A percentile compares a stretch with the other conserved stretches of the same genome.
Evolutionary conservation across 2,113 vertebrate genomes (phyloP).

Genomic region (Dasyurus viverrinus): DNA sequence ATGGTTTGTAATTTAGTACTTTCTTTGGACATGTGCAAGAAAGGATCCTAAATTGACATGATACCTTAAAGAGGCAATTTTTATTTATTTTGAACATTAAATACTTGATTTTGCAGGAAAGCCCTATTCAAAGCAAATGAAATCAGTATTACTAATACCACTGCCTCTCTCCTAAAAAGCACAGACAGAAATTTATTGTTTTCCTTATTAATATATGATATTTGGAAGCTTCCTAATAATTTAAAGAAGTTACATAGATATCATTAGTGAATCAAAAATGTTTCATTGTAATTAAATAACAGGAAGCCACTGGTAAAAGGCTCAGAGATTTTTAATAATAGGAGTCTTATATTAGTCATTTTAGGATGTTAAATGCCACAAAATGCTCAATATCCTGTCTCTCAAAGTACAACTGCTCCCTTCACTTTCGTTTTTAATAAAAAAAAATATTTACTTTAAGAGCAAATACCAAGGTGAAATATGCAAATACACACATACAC

Average conservation of each 20-base stretch:
- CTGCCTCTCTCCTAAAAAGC: not conserved
- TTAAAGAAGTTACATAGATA: not conserved
- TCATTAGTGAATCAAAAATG: not conserved
- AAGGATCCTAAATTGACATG: not conserved
- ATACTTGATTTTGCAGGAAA: not conserved
- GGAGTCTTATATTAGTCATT: not conserved
- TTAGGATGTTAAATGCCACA: not conserved
- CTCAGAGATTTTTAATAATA: not conserved
- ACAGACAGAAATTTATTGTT: not conserved
- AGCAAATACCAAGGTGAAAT: not conserved
- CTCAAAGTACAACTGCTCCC: not conserved
- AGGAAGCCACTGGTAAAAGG: not conserved
- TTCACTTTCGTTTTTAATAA: not conserved
- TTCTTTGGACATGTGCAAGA: not conserved
- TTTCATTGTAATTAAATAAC: not conserved
- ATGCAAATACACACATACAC: too few species aligned
- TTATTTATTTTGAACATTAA: not conserved
- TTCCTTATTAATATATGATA: not conserved
- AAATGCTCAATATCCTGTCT: too few species aligned
- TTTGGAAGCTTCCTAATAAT: not conserved
- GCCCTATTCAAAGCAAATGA: not conserved
- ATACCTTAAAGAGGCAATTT: not conserved
- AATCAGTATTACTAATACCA: not conserved
- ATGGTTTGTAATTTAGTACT: not conserved
- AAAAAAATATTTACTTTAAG: not conserved